A percentile compares a stretch with the other conserved stretches of the same genome.
Conservation (phyloP, 2,113 vertebrate species). For the Daphoenositta chrysoptera region DNA sequence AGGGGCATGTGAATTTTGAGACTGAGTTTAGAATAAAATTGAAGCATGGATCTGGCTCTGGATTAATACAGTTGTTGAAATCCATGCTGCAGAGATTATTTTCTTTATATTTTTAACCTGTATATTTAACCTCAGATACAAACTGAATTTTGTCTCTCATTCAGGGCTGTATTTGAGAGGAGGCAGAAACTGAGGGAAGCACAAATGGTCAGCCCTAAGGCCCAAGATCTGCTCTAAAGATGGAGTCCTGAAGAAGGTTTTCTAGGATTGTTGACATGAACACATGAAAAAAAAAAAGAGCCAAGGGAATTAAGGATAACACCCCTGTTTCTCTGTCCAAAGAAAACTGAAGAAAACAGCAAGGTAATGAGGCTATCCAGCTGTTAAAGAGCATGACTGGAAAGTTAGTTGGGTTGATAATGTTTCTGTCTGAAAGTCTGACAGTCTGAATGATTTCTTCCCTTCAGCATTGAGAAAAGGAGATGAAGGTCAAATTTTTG, state of each 20-base stretch:
- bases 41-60: background rate
- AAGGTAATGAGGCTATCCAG: background rate
- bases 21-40: background rate
- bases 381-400: background rate
- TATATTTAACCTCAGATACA: background rate
- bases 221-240: background rate
- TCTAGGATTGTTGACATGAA: background rate
- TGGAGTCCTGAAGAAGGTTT: background rate
- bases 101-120: background rate
- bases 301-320: background rate
- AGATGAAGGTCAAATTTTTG: constrained; percentile 51
- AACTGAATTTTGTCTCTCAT: background rate
- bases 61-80: background rate
- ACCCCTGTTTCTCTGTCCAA: background rate
- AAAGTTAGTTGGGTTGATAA: background rate
- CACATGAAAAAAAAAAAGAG: background rate
- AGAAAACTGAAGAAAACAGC: background rate
- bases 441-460: constrained; percentile 38
- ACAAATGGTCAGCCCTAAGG: background rate
- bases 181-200: background rate
- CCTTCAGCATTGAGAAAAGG: constrained; percentile 21
- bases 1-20: background rate
- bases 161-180: background rate
- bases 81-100: background rate
- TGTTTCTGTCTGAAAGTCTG: too few relatives aligned